Conservation (phyloP, 1,140 invertebrate species). For the Panagrolaimus sp. region DNA sequence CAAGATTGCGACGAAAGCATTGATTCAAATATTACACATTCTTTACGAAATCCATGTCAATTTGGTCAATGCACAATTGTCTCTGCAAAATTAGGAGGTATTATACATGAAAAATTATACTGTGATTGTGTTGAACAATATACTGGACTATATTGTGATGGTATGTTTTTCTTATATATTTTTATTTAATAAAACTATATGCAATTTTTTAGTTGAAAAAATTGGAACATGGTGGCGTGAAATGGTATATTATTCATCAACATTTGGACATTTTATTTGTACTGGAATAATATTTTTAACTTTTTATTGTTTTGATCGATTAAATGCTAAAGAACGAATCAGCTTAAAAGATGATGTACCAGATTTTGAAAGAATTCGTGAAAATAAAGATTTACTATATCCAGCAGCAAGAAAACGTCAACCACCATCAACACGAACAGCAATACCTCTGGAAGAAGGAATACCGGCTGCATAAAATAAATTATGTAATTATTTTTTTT, state of each 20-base stretch:
- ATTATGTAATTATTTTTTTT: too few species aligned
- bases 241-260: neutral
- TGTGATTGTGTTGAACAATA: slow-evolving; percentile 10
- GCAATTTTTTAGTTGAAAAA: neutral
- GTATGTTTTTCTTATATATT: slow-evolving; percentile 9
- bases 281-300: neutral
- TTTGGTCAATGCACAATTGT: neutral
- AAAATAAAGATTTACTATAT: too few species aligned
- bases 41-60: slow-evolving; percentile 2
- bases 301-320: neutral
- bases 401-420: too few species aligned
- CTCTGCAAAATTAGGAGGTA: neutral
- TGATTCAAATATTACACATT: neutral
- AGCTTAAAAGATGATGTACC: neutral
- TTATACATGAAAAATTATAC: neutral
- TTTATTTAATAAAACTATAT: neutral
- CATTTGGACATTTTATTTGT: neutral
- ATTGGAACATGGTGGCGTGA: slow-evolving; percentile 2
- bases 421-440: too few species aligned
- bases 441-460: too few species aligned
- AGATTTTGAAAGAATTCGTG: neutral
- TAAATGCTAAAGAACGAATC: neutral
- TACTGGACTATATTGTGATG: neutral
- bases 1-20: slow-evolving; percentile 1
- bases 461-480: too few species aligned